These are phyloP conservation scores for Stenchaetothrips biformis DNA, from an alignment of 2,888 invertebrate genomes.

Conservation along the genomic window DNA sequence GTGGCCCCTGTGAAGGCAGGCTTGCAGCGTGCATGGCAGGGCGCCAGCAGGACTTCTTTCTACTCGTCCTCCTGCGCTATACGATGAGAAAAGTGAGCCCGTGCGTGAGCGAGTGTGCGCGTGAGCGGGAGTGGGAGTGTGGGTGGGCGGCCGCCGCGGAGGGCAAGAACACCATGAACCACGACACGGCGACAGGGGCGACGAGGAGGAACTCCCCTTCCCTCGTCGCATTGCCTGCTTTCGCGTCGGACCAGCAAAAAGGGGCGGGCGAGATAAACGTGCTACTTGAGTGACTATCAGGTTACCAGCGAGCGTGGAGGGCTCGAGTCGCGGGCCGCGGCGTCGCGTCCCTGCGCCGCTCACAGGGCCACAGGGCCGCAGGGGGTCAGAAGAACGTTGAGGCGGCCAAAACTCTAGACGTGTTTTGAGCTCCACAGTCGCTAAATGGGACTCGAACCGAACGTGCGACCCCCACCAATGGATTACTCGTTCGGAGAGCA, in stretches of 20 bases:
- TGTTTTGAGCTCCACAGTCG: no score
- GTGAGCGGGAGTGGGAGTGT: neutral
- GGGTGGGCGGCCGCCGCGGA: neutral
- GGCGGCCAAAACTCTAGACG: no score
- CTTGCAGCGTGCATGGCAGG: neutral
- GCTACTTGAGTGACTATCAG: conserved; percentile 20
- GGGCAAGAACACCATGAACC: no score
- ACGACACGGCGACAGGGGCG: neutral
- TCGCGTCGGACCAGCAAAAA: neutral
- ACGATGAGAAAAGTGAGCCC: neutral
- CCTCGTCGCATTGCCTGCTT: neutral
- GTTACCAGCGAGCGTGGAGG: neutral
- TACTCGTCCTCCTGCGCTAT: neutral
- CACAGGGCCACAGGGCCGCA: no score
- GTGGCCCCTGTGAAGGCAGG: neutral
- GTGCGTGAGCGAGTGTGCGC: neutral
- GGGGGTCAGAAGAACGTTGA: no score
- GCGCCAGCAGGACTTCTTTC: neutral
- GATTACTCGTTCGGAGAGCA: no score
- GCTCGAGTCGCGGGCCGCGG: neutral
- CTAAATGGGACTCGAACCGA: no score
- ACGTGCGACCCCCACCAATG: no score
- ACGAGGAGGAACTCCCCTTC: neutral
- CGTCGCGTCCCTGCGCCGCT: neutral
- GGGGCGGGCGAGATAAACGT: neutral